Evolutionary conservation across 2,888 invertebrate genomes (phyloP).

Genomic region (Ichneumon xanthorius): DNA sequence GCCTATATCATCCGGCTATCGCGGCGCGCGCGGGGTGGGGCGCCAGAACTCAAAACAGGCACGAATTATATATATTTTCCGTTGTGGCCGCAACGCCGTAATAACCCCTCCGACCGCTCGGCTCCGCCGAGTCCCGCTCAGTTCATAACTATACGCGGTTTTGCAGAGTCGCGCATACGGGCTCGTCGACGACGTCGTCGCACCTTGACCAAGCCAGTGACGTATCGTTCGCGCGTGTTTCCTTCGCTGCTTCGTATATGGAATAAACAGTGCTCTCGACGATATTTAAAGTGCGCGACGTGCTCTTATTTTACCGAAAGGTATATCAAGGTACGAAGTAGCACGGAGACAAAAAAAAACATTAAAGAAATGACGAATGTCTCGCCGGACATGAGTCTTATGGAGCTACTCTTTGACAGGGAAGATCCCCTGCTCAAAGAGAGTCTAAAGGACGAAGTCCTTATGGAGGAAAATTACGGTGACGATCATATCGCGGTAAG

Average conservation of each 20-base stretch:
- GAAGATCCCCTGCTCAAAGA: constrained; percentile 81
- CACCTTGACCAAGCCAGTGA: constrained; percentile 33
- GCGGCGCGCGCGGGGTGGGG: constrained; percentile 69
- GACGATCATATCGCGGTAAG: constrained; percentile 78
- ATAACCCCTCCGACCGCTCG: constrained; percentile 32
- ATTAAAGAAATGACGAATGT: constrained; percentile 76
- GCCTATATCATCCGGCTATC: constrained; percentile 4
- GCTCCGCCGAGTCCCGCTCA: constrained; percentile 5
- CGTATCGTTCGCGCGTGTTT: constrained; percentile 22
- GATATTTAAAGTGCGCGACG: neutral
- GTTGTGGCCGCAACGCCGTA: neutral
- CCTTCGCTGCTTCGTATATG: neutral
- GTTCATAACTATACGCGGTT: constrained; percentile 31
- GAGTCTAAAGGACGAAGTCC: constrained; percentile 78
- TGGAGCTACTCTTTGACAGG: constrained; percentile 83
- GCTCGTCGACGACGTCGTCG: constrained; percentile 20
- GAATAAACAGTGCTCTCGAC: constrained; percentile 8
- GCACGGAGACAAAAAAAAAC: neutral
- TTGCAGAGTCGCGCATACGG: neutral
- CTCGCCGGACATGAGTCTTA: constrained; percentile 82
- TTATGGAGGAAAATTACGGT: constrained; percentile 74
- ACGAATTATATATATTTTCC: constrained; percentile 19
- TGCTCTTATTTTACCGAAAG: neutral
- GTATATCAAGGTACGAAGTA: neutral
- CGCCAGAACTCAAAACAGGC: constrained; percentile 57